These are phyloP conservation scores for Sebastiscus tertius DNA, from an alignment of 2,797 vertebrate genomes.

Conservation along the genomic window DNA sequence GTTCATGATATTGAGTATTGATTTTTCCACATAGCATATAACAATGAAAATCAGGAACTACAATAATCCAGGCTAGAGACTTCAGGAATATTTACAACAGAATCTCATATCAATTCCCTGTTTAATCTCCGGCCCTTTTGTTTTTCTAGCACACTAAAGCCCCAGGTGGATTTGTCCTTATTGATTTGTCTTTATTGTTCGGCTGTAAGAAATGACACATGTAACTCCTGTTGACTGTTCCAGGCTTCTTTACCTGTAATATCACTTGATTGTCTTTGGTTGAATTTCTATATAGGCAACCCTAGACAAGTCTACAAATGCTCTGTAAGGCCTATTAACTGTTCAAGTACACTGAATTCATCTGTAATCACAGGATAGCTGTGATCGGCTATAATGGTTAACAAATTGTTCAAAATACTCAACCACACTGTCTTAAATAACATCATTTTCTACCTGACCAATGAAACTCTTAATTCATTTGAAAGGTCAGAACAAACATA, in stretches of 20 bases:
- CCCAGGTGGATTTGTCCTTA: constrained; percentile 7
- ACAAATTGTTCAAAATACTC: constrained; percentile 31
- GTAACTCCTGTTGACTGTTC: neutral
- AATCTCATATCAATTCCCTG: constrained; percentile 33
- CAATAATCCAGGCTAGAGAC: constrained; percentile 21
- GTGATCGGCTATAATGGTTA: constrained; percentile 9
- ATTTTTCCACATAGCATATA: constrained; percentile 20
- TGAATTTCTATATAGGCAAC: constrained; percentile 52
- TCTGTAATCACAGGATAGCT: constrained; percentile 37
- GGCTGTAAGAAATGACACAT: constrained; percentile 27
- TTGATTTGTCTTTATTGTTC: constrained; percentile 41
- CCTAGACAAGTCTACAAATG: constrained; percentile 49
- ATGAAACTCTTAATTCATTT: constrained; percentile 6
- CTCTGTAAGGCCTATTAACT: constrained; percentile 61
- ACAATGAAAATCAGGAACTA: constrained; percentile 26
- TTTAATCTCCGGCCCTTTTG: constrained; percentile 23
- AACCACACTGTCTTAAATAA: constrained; percentile 29
- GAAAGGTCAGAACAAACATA: constrained; percentile 35
- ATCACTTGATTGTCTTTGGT: constrained; percentile 72
- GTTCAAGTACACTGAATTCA: constrained; percentile 62
- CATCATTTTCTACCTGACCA: constrained; percentile 17
- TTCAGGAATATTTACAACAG: constrained; percentile 43
- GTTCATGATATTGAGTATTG: constrained; percentile 36
- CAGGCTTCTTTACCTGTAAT: constrained; percentile 9
- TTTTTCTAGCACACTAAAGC: constrained; percentile 1